Conservation (phyloP, 2,797 vertebrate species). For the Malacoctenus gilli region DNA sequence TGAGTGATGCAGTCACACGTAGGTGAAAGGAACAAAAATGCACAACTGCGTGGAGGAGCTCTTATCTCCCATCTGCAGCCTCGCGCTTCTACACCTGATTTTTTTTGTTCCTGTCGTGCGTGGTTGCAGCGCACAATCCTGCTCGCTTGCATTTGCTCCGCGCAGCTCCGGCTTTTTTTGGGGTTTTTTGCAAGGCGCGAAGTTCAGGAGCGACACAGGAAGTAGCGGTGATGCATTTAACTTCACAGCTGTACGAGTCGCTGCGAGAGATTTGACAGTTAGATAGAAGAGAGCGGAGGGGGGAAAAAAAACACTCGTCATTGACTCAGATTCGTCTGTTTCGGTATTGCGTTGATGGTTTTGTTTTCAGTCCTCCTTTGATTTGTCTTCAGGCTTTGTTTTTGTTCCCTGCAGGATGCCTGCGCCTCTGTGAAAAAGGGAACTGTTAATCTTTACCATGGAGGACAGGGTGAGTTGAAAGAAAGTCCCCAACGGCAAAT, state of each 20-base stretch:
- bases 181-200: slow-evolving; percentile 44
- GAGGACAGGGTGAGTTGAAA: slow-evolving; percentile 84
- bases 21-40: slow-evolving; percentile 1
- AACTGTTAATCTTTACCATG: slow-evolving; percentile 77
- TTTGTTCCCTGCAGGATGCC: slow-evolving; percentile 75
- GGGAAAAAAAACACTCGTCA: neutral
- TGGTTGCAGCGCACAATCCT: slow-evolving; percentile 55
- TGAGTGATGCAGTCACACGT: neutral
- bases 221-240: slow-evolving; percentile 23
- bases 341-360: neutral
- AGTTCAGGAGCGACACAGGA: slow-evolving; percentile 65
- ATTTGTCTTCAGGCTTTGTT: slow-evolving; percentile 24
- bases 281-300: slow-evolving; percentile 28
- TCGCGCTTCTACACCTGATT: slow-evolving; percentile 31
- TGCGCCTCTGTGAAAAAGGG: slow-evolving; percentile 84
- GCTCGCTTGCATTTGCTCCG: slow-evolving; percentile 32
- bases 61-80: slow-evolving; percentile 39
- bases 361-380: slow-evolving; percentile 14
- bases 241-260: slow-evolving; percentile 9
- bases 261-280: slow-evolving; percentile 50
- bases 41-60: neutral
- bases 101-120: slow-evolving; percentile 38
- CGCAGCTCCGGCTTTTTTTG: slow-evolving; percentile 21
- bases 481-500: too few relatives aligned
- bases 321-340: slow-evolving; percentile 14